Percentiles rank a stretch among this genome's conserved stretches.
phyloP scores from a whole-genome alignment of 1,140 invertebrate species.

The Pseudomyrmex gracilis region DNA sequence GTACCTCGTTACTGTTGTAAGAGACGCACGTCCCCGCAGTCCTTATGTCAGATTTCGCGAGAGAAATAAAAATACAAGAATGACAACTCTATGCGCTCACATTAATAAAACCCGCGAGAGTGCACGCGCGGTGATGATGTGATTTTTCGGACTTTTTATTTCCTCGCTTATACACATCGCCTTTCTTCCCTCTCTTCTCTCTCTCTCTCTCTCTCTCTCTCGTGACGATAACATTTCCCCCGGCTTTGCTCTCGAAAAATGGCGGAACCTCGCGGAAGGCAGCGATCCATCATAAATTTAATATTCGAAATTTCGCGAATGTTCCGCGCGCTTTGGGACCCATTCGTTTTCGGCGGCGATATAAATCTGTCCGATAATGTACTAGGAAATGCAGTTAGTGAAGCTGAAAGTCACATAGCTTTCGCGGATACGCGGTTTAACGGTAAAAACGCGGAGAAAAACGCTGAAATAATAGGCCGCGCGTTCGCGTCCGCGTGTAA shows the following conservation, averaged over 20 bases:
- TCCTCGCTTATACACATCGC: constrained; percentile 28
- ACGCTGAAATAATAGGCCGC: constrained; percentile 21
- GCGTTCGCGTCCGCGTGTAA: not conserved
- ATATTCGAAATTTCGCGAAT: constrained; percentile 80
- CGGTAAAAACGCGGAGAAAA: constrained; percentile 6
- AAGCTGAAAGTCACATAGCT: constrained; percentile 62
- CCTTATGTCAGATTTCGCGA: not conserved
- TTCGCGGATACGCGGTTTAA: constrained; percentile 39
- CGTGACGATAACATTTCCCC: constrained; percentile 54
- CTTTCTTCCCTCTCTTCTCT: not conserved
- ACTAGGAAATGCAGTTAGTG: constrained; percentile 68
- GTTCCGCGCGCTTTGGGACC: constrained; percentile 68
- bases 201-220: not conserved
- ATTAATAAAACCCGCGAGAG: not conserved
- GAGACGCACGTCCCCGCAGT: too few species aligned
- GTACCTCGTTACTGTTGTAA: too few species aligned
- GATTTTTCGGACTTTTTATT: constrained; percentile 64
- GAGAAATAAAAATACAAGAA: not conserved
- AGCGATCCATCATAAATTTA: constrained; percentile 82
- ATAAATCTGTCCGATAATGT: constrained; percentile 74
- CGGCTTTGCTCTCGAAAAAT: constrained; percentile 54
- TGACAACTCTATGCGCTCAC: not conserved
- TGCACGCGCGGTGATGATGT: constrained; percentile 50
- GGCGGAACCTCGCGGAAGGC: constrained; percentile 66
- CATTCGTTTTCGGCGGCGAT: constrained; percentile 72